These are phyloP conservation scores for Hypomesus transpacificus DNA, from an alignment of 2,113 vertebrate species.

Conservation along the genomic window DNA sequence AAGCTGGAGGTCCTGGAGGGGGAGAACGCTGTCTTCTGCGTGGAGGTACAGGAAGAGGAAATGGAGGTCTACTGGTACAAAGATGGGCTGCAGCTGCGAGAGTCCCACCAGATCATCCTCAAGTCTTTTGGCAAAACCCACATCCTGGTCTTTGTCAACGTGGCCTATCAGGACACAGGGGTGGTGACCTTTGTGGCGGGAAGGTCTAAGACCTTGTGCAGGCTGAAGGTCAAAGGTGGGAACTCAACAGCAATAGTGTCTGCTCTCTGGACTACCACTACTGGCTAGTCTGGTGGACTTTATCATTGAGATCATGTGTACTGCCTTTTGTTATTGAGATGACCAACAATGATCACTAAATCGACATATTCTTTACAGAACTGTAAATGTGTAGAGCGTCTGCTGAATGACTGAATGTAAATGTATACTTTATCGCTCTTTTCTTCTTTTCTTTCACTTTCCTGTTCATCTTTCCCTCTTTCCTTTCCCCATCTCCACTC, in stretches of 20 bases:
- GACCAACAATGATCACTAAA: too few relatives aligned
- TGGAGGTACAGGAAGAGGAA: constrained; percentile 78
- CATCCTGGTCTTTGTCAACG: constrained; percentile 87
- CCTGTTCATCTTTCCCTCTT: background rate
- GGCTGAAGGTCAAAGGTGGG: constrained; percentile 91
- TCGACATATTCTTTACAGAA: too few relatives aligned
- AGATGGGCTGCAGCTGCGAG: constrained; percentile 76
- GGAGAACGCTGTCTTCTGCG: constrained; percentile 89
- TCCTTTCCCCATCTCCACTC: too few relatives aligned
- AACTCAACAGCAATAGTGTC: background rate
- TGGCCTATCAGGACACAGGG: constrained; percentile 82
- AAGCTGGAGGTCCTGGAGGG: constrained; percentile 91
- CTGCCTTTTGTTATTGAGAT: too few relatives aligned
- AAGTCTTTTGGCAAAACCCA: constrained; percentile 90
- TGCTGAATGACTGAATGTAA: too few relatives aligned
- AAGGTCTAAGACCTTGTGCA: constrained; percentile 81
- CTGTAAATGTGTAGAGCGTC: too few relatives aligned
- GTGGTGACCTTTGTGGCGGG: constrained; percentile 81
- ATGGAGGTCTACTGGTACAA: constrained; percentile 84
- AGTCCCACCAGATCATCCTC: constrained; percentile 76
- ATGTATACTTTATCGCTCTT: too few relatives aligned
- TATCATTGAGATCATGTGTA: too few relatives aligned
- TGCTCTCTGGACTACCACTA: too few relatives aligned
- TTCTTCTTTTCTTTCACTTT: background rate
- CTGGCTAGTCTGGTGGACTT: too few relatives aligned